These are phyloP conservation scores for Rhinichthys osculus DNA, from an alignment of 2,797 vertebrate species.

Conservation along the genomic window DNA sequence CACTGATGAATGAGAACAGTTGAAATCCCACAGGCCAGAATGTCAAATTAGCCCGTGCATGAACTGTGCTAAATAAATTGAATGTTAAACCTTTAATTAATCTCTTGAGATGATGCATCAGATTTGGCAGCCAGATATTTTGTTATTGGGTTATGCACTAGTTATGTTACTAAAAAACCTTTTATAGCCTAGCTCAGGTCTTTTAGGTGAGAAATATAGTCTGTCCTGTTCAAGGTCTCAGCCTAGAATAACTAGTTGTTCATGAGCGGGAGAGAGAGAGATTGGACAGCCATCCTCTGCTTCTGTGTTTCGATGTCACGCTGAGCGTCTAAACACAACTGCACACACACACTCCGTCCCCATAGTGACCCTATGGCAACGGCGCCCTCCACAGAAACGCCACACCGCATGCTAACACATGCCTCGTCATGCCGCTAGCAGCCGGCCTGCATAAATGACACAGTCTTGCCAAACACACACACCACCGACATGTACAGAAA, in stretches of 20 bases:
- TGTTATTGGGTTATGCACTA: not conserved
- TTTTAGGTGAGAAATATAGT: constrained; percentile 14
- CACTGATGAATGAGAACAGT: not conserved
- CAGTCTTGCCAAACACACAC: not conserved
- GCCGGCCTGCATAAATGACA: constrained; percentile 7
- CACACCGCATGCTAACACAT: constrained; percentile 29
- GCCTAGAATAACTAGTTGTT: constrained; percentile 22
- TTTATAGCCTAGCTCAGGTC: not conserved
- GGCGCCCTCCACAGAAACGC: constrained; percentile 35
- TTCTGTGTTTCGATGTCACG: not conserved
- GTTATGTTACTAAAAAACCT: not conserved
- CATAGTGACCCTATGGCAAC: constrained; percentile 44
- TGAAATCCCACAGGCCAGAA: not conserved
- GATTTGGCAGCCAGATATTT: not conserved
- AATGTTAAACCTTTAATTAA: not conserved
- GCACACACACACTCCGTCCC: constrained; percentile 44
- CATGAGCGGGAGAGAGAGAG: constrained; percentile 25
- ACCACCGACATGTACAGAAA: not conserved
- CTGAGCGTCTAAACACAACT: constrained; percentile 24
- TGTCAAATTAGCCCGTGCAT: not conserved
- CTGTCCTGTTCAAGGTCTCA: constrained; percentile 13
- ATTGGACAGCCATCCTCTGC: constrained; percentile 13
- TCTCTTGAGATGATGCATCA: not conserved
- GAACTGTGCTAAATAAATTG: constrained; percentile 8
- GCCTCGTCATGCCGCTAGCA: not conserved